Evolutionary conservation across 2,888 invertebrate genomes (phyloP), one percentile per base, ranked within the genome.

Genomic region (Cantharis nigra): DNA sequence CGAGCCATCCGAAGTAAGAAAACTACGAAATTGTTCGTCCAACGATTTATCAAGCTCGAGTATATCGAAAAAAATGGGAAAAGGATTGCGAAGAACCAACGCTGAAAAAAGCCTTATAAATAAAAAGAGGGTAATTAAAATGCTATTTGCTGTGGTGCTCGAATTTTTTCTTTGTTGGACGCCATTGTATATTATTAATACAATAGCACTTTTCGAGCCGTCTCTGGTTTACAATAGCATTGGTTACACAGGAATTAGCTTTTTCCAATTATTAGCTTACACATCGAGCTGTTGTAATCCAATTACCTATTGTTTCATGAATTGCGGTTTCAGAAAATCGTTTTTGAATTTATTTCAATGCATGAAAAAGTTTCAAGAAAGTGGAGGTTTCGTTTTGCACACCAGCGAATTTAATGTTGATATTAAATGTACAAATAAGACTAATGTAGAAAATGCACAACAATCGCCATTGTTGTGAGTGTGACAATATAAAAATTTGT

Each of bases 151-250:
- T 3, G 91, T 93, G 9, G 93, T 93, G 2, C 85, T 92, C n/a
- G 92, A 93, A 83, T 94, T 93, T 86, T 94, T 94, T 86, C 88
- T 93, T 71, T 94, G 93, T 85, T 94, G 93, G 93, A 92, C 93
- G 0, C 94, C 93, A 0, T 85, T 92, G 3, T 92, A 91, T 83
- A 87, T 91, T 80, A 88, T 92, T 77, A 91, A 91, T 82, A 92
- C 92, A 5, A 90, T 91, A 86, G 89, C 89, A 18, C 86, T 91
- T 18, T 91, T 91, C 83, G 89, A 91, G 80, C 87, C 89, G 0
- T 84, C 85, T 10, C 87, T 89, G 23, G 89, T 92, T 7, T 90
- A 91, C 83, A 86, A 88, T 28, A 86, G 86, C 14, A 85, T 91
- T 11, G 90, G 91, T 2, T 89, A 88, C 75, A 88, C 89, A 5